Evolutionary conservation across 2,888 invertebrate species (phyloP).

Genomic region (Copidosoma aretas): DNA sequence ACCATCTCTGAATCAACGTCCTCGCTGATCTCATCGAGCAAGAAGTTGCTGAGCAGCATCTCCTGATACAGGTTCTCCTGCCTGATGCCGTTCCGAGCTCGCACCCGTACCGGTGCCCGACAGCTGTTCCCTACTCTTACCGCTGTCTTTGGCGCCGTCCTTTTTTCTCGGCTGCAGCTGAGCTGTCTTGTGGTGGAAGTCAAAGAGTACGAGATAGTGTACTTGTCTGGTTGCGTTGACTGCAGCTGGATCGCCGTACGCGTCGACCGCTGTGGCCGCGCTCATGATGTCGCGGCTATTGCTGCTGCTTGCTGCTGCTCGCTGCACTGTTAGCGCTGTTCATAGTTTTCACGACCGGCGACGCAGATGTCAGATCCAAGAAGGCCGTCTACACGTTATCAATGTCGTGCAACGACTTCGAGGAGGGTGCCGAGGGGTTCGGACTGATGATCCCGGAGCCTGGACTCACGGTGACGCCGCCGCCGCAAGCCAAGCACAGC

Average conservation of each 20-base stretch:
- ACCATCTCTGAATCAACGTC: slow-evolving; percentile 59
- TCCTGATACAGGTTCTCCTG: slow-evolving; percentile 61
- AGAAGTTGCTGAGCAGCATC: slow-evolving; percentile 58
- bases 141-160: slow-evolving; percentile 62
- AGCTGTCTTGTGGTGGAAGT: slow-evolving; percentile 71
- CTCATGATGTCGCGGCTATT: slow-evolving; percentile 64
- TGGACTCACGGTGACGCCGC: slow-evolving; percentile 60
- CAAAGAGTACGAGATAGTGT: slow-evolving; percentile 72
- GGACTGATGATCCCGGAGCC: not conserved
- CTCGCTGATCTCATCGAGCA: slow-evolving; percentile 60
- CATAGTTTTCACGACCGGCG: slow-evolving; percentile 73
- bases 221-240: slow-evolving; percentile 47
- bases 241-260: slow-evolving; percentile 33
- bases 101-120: slow-evolving; percentile 66
- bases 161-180: slow-evolving; percentile 63
- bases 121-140: slow-evolving; percentile 58
- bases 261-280: slow-evolving; percentile 48
- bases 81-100: slow-evolving; percentile 60
- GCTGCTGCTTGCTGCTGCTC: no score
- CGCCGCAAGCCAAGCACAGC: slow-evolving; percentile 66
- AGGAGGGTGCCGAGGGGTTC: slow-evolving; percentile 42
- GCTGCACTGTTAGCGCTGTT: slow-evolving; percentile 76
- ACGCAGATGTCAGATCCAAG: slow-evolving; percentile 57
- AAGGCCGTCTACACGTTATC: slow-evolving; percentile 60
- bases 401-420: slow-evolving; percentile 53